phyloP scores from a whole-genome alignment of 2,888 invertebrate species.

The Agrochola lota region DNA sequence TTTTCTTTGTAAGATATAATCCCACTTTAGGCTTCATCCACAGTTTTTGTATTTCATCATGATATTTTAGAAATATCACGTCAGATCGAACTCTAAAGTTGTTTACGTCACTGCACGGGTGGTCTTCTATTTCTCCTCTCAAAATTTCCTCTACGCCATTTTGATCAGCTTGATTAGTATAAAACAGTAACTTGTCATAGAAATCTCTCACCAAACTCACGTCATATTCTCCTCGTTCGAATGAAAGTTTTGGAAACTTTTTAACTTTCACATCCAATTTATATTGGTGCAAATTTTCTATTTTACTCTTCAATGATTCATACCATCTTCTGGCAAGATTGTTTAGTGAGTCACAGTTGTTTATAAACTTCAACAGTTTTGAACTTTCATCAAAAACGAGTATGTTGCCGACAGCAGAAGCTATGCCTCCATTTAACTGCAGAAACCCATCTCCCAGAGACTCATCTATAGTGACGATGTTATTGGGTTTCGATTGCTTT shows the following conservation, averaged over 20 bases:
- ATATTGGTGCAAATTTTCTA: conserved; percentile 16
- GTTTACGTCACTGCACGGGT: not conserved
- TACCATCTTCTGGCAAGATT: conserved; percentile 32
- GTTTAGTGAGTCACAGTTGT: conserved; percentile 6
- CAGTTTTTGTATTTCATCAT: conserved; percentile 49
- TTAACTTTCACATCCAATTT: not conserved
- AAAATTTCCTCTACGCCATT: not conserved
- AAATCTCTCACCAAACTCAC: not conserved
- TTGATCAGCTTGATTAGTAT: not conserved
- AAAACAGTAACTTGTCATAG: not conserved
- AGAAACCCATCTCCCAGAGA: conserved; percentile 36
- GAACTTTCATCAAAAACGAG: conserved; percentile 37
- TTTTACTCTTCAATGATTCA: conserved; percentile 15
- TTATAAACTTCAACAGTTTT: conserved; percentile 33
- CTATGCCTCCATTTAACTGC: conserved; percentile 44
- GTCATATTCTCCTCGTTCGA: not conserved
- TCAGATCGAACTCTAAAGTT: conserved; percentile 30
- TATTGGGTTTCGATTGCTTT: not conserved
- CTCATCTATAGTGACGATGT: conserved; percentile 46
- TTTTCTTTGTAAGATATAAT: conserved; percentile 34
- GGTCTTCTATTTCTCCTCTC: conserved; percentile 19
- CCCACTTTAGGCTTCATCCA: conserved; percentile 43
- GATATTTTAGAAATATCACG: conserved; percentile 43
- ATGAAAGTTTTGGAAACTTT: not conserved
- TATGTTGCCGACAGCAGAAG: conserved; percentile 51